Conservation (phyloP, 2,797 vertebrate genomes). For the Sebastolobus alascanus region DNA sequence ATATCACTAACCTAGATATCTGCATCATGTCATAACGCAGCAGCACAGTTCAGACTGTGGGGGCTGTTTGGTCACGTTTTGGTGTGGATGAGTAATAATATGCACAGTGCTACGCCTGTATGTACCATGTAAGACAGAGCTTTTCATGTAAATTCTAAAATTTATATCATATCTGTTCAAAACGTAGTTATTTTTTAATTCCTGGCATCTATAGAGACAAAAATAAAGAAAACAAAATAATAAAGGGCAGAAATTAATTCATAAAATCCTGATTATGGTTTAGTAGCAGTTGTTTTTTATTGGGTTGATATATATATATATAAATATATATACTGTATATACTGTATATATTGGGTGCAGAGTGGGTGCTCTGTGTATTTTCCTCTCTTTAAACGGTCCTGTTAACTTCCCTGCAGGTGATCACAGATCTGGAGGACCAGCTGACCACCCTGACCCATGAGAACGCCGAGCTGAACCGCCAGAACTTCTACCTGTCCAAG, state of each 20-base stretch:
- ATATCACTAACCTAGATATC: conserved; percentile 52
- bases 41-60: conserved; percentile 28
- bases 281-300: neutral
- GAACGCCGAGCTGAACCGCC: conserved; percentile 96
- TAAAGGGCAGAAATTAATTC: neutral
- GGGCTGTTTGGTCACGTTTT: conserved; percentile 3
- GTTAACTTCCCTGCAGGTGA: conserved; percentile 86
- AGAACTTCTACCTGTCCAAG: conserved; percentile 97
- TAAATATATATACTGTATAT: no score
- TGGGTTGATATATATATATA: neutral
- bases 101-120: neutral
- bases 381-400: neutral
- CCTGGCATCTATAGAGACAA: neutral
- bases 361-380: neutral
- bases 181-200: neutral
- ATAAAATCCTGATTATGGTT: neutral
- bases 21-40: conserved; percentile 46
- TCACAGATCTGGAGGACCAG: conserved; percentile 98
- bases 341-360: no score
- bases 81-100: conserved; percentile 14
- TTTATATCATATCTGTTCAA: neutral
- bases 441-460: conserved; percentile 95
- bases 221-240: neutral
- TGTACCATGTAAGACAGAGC: neutral
- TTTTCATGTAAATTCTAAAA: neutral